phyloP scores from a whole-genome alignment of 2,113 vertebrate species.

The Cacatua alba region DNA sequence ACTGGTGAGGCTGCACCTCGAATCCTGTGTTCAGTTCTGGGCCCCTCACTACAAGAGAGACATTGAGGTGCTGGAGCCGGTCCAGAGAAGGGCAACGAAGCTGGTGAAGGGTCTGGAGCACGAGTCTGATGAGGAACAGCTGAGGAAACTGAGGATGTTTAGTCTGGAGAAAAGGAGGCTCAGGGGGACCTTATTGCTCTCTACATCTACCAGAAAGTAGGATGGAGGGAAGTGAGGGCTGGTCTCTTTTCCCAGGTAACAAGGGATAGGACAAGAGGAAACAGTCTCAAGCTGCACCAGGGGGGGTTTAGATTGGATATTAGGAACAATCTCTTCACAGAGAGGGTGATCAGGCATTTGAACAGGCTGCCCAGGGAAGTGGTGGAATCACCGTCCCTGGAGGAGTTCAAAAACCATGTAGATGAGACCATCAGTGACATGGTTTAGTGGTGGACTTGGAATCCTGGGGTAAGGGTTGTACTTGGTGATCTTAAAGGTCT shows the following conservation, averaged over 20 bases:
- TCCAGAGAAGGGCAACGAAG: rapidly evolving
- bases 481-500: neutral
- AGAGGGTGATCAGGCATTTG: neutral
- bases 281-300: neutral
- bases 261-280: neutral
- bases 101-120: neutral
- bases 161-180: neutral
- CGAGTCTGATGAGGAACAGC: neutral
- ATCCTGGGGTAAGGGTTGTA: neutral
- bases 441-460: neutral
- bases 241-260: neutral
- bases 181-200: neutral
- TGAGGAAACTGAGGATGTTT: neutral
- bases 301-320: neutral
- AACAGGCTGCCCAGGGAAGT: neutral
- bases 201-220: neutral
- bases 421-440: neutral
- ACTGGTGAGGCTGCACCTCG: rapidly evolving
- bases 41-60: neutral
- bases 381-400: neutral
- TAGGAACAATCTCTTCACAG: neutral
- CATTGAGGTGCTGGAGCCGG: rapidly evolving
- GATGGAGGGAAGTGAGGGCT: neutral
- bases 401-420: neutral
- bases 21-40: neutral